Base-by-base conservation (phyloP, 2,888 invertebrate genomes). In the Harpalus rubripes region DNA sequence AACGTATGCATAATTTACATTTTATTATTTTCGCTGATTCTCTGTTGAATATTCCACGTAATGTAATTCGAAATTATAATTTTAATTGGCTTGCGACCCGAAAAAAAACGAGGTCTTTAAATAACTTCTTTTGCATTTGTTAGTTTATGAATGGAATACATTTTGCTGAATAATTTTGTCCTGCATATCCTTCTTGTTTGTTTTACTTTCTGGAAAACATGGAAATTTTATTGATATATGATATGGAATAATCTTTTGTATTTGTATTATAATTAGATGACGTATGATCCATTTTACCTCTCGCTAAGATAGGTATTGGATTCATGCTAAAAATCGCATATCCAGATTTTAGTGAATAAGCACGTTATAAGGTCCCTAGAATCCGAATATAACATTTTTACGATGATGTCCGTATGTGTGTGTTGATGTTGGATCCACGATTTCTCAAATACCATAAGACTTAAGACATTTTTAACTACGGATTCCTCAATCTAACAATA, bases 11-110 rank as follows among this genome's bases (percentile, higher is more conserved):
- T 52, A 74, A 74, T 74, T 74, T 74, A 74, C 72, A 74, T 74
- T 74, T 74, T 44, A 74, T 44, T 74, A 74, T 74, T 74, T 74
- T 41, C 72, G 22, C 12, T 18, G 72, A 74, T 44, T 74, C 72
- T 74, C 44, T 72, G 68, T 18, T 74, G 72, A 74, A 74, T 74
- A 74, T 74, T 74, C 72, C 72, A 74, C 2, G 12, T 74, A 18
- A 18, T 10, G 72, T 74, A 74, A 74, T 74, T 74, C 52, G 72
- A 74, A 74, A 74, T 74, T 74, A 44, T 10, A 74, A 74, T 74
- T 74, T 74, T 68, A 68, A 68, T 68, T 68, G 68, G 68, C 22
- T 12, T 22, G 18, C 12, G 10, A 10, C 15, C 26, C n/a, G 44
- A 74, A 44, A 74, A 44, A 74, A 72, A 74, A 74, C 39, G 15